phyloP scores from a whole-genome alignment of 2,797 vertebrate genomes.

The Gobionotothen gibberifrons region DNA sequence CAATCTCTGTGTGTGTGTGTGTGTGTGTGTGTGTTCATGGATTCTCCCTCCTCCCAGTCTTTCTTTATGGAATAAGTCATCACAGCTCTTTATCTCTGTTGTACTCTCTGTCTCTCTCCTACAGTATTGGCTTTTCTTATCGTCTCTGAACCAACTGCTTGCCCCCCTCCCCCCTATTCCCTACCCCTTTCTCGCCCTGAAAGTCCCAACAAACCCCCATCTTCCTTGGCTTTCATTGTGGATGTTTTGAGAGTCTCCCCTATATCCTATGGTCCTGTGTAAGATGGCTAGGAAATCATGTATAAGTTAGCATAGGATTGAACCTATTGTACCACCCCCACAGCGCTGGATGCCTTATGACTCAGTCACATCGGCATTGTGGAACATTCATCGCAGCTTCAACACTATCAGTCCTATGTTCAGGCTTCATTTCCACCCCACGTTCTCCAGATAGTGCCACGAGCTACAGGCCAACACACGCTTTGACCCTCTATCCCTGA shows the following conservation, averaged over 20 bases:
- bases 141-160: slow-evolving; percentile 60
- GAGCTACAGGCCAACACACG: neutral
- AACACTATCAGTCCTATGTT: neutral
- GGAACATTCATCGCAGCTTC: slow-evolving; percentile 6
- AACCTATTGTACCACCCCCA: too few relatives aligned
- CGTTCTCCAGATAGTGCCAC: neutral
- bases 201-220: neutral
- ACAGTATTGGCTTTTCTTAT: slow-evolving; percentile 75
- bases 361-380: neutral
- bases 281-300: neutral
- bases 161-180: slow-evolving; percentile 3
- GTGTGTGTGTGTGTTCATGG: slow-evolving; percentile 40
- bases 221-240: neutral
- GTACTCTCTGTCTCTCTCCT: slow-evolving; percentile 41
- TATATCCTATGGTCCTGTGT: neutral
- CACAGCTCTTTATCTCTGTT: slow-evolving; percentile 76
- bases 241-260: neutral
- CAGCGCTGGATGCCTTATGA: neutral
- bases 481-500: neutral
- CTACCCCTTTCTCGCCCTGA: neutral
- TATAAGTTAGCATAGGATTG: neutral
- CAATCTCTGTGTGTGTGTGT: slow-evolving; percentile 40
- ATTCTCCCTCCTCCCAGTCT: slow-evolving; percentile 32
- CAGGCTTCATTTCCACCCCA: neutral
- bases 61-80: slow-evolving; percentile 77